A percentile compares a stretch with the other conserved stretches of the same genome.
Evolutionary conservation across 2,888 invertebrate genomes (phyloP).

Genomic region (Coenonympha glycerion): DNA sequence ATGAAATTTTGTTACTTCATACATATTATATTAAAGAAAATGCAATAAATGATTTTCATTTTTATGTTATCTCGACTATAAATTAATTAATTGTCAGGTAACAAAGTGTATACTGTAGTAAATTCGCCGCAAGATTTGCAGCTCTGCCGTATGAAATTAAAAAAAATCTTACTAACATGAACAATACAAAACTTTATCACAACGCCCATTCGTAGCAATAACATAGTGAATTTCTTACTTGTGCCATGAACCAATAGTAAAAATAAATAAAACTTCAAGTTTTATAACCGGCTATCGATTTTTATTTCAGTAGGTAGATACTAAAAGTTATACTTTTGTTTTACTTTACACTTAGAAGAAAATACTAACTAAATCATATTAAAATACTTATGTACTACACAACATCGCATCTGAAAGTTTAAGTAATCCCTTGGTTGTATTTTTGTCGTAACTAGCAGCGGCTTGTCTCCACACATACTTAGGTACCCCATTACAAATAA

Average conservation of each 20-base stretch:
- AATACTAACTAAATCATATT: no score
- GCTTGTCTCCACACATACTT: neutral
- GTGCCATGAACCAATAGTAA: slow-evolving; percentile 4
- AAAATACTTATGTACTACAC: no score
- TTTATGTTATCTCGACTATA: no score
- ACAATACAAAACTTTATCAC: neutral
- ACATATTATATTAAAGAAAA: no score
- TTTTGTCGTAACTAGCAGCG: no score
- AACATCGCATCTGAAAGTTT: no score
- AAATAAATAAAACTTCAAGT: neutral
- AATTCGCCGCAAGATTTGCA: neutral
- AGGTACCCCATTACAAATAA: no score
- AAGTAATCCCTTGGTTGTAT: no score
- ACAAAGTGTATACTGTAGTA: neutral
- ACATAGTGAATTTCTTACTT: slow-evolving; percentile 3
- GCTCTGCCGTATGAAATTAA: neutral
- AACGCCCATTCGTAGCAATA: slow-evolving; percentile 3
- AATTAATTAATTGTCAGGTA: neutral
- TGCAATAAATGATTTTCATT: no score
- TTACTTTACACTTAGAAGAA: no score
- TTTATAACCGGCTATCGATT: neutral
- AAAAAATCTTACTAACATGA: slow-evolving; percentile 9
- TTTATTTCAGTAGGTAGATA: neutral
- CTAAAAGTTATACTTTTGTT: no score
- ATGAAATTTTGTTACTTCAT: neutral